Percentiles rank a stretch among this genome's conserved stretches.
These are phyloP conservation scores for Epizoanthus illoricatus DNA, from an alignment of 92 coral and sea anemone genomes.

Conservation along the genomic window DNA sequence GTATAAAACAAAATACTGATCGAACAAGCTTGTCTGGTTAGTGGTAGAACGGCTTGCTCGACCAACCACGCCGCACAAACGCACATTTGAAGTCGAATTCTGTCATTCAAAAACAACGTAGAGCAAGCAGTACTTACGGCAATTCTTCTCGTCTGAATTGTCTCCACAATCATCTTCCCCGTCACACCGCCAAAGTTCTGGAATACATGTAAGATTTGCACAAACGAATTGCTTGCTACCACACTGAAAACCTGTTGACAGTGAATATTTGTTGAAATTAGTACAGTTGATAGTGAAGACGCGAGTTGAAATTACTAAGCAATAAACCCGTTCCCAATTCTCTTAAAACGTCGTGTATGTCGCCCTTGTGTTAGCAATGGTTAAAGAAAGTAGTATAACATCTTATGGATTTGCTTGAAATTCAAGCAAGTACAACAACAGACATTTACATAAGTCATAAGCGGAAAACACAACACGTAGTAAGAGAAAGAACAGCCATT, in stretches of 20 bases:
- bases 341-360: too few species aligned
- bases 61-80: slow-evolving; percentile 21
- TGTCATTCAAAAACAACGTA: background rate
- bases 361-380: background rate
- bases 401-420: background rate
- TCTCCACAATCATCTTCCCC: slow-evolving; percentile 55
- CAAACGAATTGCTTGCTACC: slow-evolving; percentile 11
- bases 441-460: slow-evolving; percentile 33
- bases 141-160: slow-evolving; percentile 46
- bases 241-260: too few species aligned
- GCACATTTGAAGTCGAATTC: background rate
- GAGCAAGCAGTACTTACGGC: slow-evolving; percentile 39
- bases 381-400: background rate
- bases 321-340: too few species aligned
- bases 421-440: slow-evolving; percentile 15
- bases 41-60: background rate
- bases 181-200: slow-evolving; percentile 57
- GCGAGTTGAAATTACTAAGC: too few species aligned
- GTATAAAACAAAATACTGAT: slow-evolving; percentile 25
- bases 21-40: background rate
- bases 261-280: too few species aligned
- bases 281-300: too few species aligned
- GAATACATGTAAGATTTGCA: slow-evolving; percentile 47
- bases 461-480: slow-evolving; percentile 44
- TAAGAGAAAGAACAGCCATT: slow-evolving; percentile 9